Evolutionary conservation across 1,140 invertebrate genomes (phyloP).

Genomic region (Drosophila varians): DNA sequence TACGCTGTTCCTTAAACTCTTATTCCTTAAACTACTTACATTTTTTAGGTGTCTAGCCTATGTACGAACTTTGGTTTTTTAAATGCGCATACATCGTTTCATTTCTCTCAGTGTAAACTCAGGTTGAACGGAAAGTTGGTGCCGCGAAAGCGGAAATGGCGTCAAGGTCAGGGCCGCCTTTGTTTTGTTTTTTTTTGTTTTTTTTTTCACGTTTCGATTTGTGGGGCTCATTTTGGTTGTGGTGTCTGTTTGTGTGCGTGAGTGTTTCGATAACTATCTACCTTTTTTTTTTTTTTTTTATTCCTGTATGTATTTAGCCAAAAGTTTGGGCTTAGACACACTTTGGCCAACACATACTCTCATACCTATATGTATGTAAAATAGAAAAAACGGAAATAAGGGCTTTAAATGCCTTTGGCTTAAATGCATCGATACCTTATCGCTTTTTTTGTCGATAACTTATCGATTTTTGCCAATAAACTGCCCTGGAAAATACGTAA

Average conservation of each 20-base stretch:
- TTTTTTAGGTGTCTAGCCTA: conserved; percentile 21
- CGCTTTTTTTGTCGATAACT: conserved; percentile 3
- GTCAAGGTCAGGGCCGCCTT: conserved; percentile 42
- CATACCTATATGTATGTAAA: not conserved
- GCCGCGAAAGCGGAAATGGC: conserved; percentile 38
- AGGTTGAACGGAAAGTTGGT: conserved; percentile 25
- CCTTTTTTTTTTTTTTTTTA: too few species aligned
- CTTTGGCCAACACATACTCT: not conserved
- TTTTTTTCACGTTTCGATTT: conserved; percentile 24
- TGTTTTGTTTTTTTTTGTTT: not conserved
- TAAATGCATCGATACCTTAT: conserved; percentile 5
- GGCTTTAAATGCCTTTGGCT: not conserved
- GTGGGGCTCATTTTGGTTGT: conserved; percentile 69
- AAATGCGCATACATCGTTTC: conserved; percentile 64
- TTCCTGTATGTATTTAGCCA: not conserved
- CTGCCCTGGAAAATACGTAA: not conserved
- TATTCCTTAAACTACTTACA: not conserved
- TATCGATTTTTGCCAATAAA: not conserved
- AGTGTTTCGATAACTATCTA: conserved; percentile 13
- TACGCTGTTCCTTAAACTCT: conserved; percentile 9
- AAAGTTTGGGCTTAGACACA: not conserved
- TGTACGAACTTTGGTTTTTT: conserved; percentile 47
- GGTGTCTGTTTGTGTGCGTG: conserved; percentile 20
- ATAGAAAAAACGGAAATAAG: not conserved
- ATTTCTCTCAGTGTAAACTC: conserved; percentile 12